Base-by-base conservation (phyloP, 2,888 invertebrate species). In the Parnassius apollo region DNA sequence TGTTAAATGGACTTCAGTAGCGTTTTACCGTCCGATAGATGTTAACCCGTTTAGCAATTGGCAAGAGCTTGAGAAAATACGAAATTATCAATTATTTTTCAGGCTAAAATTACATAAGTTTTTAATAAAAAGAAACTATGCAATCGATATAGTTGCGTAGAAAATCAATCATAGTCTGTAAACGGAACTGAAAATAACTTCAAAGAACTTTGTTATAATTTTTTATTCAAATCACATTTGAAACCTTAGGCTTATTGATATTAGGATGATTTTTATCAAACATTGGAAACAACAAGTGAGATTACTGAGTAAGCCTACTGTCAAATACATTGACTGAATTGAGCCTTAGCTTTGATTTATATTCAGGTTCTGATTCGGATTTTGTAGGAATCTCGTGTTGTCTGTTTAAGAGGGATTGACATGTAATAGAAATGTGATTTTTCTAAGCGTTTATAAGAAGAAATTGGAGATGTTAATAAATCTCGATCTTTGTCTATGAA, bases 281-380 rank as follows among this genome's bases (percentile, higher is more conserved):
- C 42, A 57, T 42, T 4, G 25, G 57, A 49, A 57, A 57, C 49
- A 49, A 12, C 48, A 57, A 42, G 57, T 48, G 49, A 57, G 49
- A 57, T 46, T 49, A 42, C 53, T n/a, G 35, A 57, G 49, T 49
- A 42, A 57, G 57, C 57, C 48, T 13, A 42, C 57, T 57, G 57
- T 57, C 57, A 57, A 57, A 57, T 49, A 49, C 57, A 49, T 49
- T 57, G 49, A 44, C 22, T 54, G 54, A 57, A 49, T 57, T 49
- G 48, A 57, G 57, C 42, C 13, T 4, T 35, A 49, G 42, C 10
- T 51, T 51, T 59, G 50, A 59, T 59, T 44, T 52, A 51, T 52
- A 59, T 51, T 18, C 12, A 2, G 51, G 42, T 11, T 59, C 45
- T 44, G 44, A 11, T 44, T 44, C 44, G 11, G 11, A 44, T 11